Evolutionary conservation across 2,797 vertebrate species (phyloP), one percentile per base, ranked within the genome.

Genomic region (Neopelma chrysocephalum): DNA sequence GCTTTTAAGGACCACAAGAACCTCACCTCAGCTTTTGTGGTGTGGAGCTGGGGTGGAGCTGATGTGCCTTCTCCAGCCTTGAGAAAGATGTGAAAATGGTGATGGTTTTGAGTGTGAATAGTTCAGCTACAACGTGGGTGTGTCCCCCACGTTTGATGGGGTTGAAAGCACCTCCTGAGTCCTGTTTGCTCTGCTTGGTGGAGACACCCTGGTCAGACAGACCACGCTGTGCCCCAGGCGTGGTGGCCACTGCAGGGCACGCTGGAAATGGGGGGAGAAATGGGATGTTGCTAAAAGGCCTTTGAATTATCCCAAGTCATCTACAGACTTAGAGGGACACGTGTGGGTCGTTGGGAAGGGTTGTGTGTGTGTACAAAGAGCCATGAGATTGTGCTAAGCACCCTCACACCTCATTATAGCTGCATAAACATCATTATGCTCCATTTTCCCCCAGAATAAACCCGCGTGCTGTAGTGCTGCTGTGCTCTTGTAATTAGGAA

Each of bases 301-400:
- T 71, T 57, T 4, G n/a, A 22, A 15, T 71, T 48, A 36, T 72
- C 71, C 32, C 9, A n/a, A 21, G 47, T 7, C 26, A 21, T 0
- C 20, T 68, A 0, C 8, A 64, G 38, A 15, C 53, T 23, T 10
- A 5, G 38, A 21, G 61, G 36, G 51, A 6, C 3, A 6, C 2
- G 1, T 8, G 4, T 7, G 4, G 1, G 2, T 53, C 32, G 4
- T 6, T 42, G 36, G 26, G 31, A 26, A 61, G 10, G 21, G 26
- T 8, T 15, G 11, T 25, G 26, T 56, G 51, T 45, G 29, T 31
- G 8, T 15, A 11, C 32, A 5, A 25, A 32, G 7, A 42, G 23
- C 38, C 5, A 1, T 1, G 57, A 75, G 45, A 7, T 14, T 17
- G 29, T 31, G 32, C 61, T 78, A 19, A 87, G 51, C 40, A 32